Percentiles rank a stretch among this genome's conserved stretches.
Evolutionary conservation across 30 jellyfish, hydroid and myxozoan genomes (phyloP).

Genomic region (Hydra vulgaris): DNA sequence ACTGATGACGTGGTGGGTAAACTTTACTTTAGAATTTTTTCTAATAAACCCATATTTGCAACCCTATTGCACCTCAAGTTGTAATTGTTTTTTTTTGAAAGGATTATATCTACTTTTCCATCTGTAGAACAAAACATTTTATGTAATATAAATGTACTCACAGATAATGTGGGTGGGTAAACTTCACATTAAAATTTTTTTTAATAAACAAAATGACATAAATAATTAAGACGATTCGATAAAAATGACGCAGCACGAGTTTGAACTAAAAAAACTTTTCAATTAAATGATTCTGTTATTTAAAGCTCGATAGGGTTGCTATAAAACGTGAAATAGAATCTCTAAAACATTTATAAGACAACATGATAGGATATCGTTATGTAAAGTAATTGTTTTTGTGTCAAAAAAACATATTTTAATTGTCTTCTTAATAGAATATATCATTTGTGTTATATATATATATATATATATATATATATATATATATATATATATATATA

Average conservation of each 20-base stretch:
- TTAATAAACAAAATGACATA: not conserved
- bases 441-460: not conserved
- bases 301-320: not conserved
- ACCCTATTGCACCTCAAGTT: too few species aligned
- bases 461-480: too few species aligned
- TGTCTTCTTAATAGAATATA: not conserved
- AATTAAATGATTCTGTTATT: not conserved
- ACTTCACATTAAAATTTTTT: not conserved
- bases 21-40: too few species aligned
- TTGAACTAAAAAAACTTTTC: not conserved
- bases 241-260: not conserved
- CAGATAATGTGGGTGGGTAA: not conserved
- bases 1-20: too few species aligned
- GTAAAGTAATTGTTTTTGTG: not conserved
- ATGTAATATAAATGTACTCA: not conserved
- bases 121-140: too few species aligned
- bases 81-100: too few species aligned
- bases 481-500: too few species aligned
- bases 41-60: too few species aligned
- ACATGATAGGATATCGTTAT: not conserved
- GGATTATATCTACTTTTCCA: too few species aligned
- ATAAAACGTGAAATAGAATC: not conserved
- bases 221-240: not conserved
- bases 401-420: not conserved
- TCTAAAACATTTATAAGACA: not conserved